Conservation (phyloP, 2,888 invertebrate genomes). For the Rhagonycha fulva region DNA sequence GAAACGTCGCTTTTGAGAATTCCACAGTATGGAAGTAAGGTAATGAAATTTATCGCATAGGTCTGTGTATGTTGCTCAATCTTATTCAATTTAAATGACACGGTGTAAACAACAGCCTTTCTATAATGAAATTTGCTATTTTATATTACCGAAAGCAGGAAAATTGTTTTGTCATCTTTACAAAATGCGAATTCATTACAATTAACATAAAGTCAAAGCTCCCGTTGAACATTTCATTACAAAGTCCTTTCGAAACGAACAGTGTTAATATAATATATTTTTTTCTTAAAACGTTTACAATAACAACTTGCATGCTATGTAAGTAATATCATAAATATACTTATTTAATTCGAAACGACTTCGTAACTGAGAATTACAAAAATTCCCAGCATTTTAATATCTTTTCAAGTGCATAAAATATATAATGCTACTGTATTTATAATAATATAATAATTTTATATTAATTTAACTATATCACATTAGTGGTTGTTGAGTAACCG, state of each 20-base stretch:
- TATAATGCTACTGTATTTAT: conserved; percentile 1
- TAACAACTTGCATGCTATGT: conserved; percentile 1
- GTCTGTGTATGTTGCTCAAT: conserved; percentile 24
- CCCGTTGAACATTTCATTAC: conserved; percentile 12
- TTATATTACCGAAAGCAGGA: conserved; percentile 14
- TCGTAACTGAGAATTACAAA: neutral
- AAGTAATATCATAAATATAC: neutral
- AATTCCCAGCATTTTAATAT: neutral
- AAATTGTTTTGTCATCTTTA: conserved; percentile 28
- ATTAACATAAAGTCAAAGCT: conserved; percentile 13
- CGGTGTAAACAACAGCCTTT: conserved; percentile 25
- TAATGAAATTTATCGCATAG: conserved; percentile 31
- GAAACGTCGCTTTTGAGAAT: conserved; percentile 30
- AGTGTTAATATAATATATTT: neutral
- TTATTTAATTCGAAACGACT: neutral
- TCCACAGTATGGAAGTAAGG: conserved; percentile 21
- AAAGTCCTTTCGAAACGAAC: conserved; percentile 7
- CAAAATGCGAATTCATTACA: conserved; percentile 8
- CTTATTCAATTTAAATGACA: conserved; percentile 27
- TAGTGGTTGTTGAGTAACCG: conserved; percentile 23
- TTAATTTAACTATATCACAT: conserved; percentile 38
- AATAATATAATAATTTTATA: conserved; percentile 4
- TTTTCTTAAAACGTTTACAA: neutral
- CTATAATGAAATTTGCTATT: conserved; percentile 28
- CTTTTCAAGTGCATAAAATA: conserved; percentile 1